These are phyloP conservation scores for Synanthedon myopaeformis DNA, from an alignment of 2,888 invertebrate species.

Conservation along the genomic window DNA sequence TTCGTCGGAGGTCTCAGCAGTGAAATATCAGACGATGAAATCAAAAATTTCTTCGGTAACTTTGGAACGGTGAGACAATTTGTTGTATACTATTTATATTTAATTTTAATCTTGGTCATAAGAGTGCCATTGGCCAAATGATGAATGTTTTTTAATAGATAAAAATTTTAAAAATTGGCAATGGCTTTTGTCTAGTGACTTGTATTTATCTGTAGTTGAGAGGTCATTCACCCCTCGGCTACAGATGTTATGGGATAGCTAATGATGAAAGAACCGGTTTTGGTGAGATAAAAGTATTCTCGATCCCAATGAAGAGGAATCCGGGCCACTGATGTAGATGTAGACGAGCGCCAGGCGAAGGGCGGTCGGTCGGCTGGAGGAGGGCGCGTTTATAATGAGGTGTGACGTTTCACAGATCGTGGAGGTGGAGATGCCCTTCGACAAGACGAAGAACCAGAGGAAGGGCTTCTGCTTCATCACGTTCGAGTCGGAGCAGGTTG, in stretches of 20 bases:
- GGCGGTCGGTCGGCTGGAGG: constrained; percentile 7
- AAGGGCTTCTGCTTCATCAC: constrained; percentile 98
- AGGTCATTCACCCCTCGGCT: too few relatives aligned
- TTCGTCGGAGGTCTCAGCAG: constrained; percentile 96
- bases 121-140: too few relatives aligned
- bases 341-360: background rate
- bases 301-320: constrained; percentile 44
- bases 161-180: too few relatives aligned
- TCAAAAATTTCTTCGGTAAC: constrained; percentile 91
- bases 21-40: constrained; percentile 93
- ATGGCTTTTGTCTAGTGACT: too few relatives aligned
- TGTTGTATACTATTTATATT: too few relatives aligned
- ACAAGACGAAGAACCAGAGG: constrained; percentile 96
- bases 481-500: constrained; percentile 95
- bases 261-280: constrained; percentile 60
- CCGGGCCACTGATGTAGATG: constrained; percentile 54
- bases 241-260: background rate
- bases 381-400: background rate
- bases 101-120: too few relatives aligned
- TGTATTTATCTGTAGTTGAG: too few relatives aligned
- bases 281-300: constrained; percentile 57
- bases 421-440: constrained; percentile 96
- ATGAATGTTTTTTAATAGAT: too few relatives aligned
- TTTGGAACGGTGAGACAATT: constrained; percentile 84
- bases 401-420: constrained; percentile 76